Conservation (phyloP, 2,113 vertebrate genomes). For the Trochalopteron elliotii region DNA sequence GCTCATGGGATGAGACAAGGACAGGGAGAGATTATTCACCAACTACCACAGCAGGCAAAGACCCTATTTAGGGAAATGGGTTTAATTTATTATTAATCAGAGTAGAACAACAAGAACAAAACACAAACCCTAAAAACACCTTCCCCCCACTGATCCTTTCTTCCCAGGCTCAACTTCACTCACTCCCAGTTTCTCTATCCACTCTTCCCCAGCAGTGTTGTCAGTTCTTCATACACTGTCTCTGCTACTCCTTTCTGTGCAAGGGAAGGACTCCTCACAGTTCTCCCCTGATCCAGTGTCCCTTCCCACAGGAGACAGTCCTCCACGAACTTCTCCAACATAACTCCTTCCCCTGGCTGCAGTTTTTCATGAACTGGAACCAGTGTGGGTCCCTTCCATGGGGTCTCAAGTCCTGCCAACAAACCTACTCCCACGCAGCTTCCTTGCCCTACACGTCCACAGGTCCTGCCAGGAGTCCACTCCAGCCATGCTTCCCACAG, state of each 20-base stretch:
- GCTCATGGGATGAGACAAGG: neutral
- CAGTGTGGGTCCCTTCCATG: neutral
- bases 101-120: neutral
- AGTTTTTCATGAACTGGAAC: neutral
- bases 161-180: neutral
- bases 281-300: neutral
- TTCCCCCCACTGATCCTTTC: neutral
- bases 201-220: neutral
- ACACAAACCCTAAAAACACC: neutral
- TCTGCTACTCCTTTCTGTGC: neutral
- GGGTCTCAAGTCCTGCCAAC: neutral
- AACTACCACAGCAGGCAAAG: neutral
- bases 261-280: neutral
- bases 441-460: neutral
- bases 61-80: neutral
- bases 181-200: neutral
- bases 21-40: neutral
- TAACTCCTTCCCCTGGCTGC: neutral
- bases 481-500: neutral
- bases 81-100: neutral
- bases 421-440: neutral
- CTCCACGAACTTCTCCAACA: neutral
- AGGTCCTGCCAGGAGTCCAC: neutral
- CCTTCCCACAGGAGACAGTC: neutral
- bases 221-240: neutral